phyloP scores from a whole-genome alignment of 2,113 vertebrate species.

The Hydropotes inermis region DNA sequence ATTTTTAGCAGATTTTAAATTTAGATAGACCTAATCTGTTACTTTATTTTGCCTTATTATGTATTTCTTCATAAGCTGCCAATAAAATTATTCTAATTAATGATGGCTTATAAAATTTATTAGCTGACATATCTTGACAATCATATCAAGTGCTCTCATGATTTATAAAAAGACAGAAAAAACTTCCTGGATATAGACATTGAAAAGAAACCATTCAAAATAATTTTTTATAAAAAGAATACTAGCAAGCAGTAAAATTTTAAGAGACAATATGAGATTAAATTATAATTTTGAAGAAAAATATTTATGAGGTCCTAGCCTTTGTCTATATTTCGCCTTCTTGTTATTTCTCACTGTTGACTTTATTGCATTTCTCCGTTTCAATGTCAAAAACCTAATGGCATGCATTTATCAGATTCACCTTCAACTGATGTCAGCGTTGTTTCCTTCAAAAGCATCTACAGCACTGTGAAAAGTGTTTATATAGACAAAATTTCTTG shows the following conservation, averaged over 20 bases:
- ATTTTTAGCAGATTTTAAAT: background rate
- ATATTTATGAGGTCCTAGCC: background rate
- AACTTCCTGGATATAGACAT: background rate
- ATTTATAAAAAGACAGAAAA: background rate
- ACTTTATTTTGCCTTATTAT: background rate
- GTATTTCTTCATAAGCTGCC: background rate
- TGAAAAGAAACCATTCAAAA: background rate
- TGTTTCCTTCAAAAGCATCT: background rate
- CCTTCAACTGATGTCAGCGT: background rate
- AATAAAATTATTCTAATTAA: background rate
- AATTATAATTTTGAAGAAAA: background rate
- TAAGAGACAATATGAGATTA: background rate
- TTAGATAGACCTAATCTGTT: background rate
- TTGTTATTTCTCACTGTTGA: background rate
- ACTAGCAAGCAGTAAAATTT: background rate
- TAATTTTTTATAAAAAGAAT: background rate
- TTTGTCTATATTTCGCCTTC: background rate
- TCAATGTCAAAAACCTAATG: background rate
- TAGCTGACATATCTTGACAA: background rate
- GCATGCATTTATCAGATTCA: background rate
- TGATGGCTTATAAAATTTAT: background rate
- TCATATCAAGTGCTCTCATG: background rate
- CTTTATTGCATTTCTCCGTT: background rate
- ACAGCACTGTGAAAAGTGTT: background rate
- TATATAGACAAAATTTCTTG: background rate